phyloP scores from a whole-genome alignment of 2,888 invertebrate genomes.

The Uloborus plumipes region DNA sequence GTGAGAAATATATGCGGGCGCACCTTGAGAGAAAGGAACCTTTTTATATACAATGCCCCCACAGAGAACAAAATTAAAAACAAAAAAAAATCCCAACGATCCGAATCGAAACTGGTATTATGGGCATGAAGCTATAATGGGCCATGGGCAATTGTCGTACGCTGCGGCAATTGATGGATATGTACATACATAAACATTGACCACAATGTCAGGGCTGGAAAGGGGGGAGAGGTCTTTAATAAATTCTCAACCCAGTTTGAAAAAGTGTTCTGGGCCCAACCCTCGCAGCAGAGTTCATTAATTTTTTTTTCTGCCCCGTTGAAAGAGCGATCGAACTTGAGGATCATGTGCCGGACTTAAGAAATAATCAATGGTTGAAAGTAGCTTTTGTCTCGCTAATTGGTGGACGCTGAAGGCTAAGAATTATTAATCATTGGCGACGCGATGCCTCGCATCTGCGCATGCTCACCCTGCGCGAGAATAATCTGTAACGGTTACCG shows the following conservation, averaged over 20 bases:
- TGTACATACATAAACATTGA: constrained; percentile 58
- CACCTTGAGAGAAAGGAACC: constrained; percentile 32
- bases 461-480: no score
- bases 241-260: constrained; percentile 34
- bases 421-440: no score
- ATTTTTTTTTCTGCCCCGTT: constrained; percentile 17
- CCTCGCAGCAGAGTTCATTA: constrained; percentile 46
- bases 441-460: no score
- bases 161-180: constrained; percentile 41
- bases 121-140: constrained; percentile 33
- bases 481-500: no score
- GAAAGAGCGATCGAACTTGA: constrained; percentile 20
- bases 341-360: constrained; percentile 9
- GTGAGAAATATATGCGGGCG: constrained; percentile 43
- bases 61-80: neutral
- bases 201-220: constrained; percentile 7
- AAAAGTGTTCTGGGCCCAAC: constrained; percentile 27
- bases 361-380: constrained; percentile 30
- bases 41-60: neutral
- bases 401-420: constrained; percentile 5
- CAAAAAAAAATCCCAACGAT: neutral
- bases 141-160: constrained; percentile 10
- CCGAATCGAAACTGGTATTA: constrained; percentile 38
- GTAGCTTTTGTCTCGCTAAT: constrained; percentile 36
- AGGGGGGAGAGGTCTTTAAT: constrained; percentile 29